phyloP scores from a whole-genome alignment of 2,113 vertebrate species.

The Tupaia tana region DNA sequence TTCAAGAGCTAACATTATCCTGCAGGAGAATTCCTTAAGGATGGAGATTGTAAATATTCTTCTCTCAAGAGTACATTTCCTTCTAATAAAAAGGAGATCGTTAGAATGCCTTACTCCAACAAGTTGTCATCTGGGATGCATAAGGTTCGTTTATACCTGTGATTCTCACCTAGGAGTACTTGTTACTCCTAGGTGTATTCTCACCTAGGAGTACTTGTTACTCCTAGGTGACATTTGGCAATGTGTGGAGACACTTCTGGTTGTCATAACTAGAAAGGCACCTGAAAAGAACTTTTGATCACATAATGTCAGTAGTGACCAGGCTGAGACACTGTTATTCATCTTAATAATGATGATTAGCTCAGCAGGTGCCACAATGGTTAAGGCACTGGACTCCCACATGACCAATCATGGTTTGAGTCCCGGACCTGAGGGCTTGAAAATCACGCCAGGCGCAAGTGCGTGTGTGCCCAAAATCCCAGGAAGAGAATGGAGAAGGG shows the following conservation, averaged over 20 bases:
- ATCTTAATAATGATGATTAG: neutral
- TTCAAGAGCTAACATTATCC: neutral
- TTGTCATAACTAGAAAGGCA: neutral
- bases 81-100: neutral
- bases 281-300: neutral
- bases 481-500: too few relatives aligned
- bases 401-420: too few relatives aligned
- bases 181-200: neutral
- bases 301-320: neutral
- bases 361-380: too few relatives aligned
- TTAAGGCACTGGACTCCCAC: too few relatives aligned
- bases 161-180: neutral
- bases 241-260: neutral
- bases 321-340: neutral
- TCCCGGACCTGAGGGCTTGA: too few relatives aligned
- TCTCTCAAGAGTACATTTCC: neutral
- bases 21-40: neutral
- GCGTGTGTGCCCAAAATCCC: too few relatives aligned
- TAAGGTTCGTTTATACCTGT: neutral
- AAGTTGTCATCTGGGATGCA: neutral
- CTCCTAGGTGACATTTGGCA: neutral
- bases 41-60: neutral
- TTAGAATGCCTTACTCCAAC: neutral
- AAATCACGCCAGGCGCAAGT: too few relatives aligned
- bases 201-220: neutral